Evolutionary conservation across 2,797 vertebrate species (phyloP).

Genomic region (Malacoraja senta): DNA sequence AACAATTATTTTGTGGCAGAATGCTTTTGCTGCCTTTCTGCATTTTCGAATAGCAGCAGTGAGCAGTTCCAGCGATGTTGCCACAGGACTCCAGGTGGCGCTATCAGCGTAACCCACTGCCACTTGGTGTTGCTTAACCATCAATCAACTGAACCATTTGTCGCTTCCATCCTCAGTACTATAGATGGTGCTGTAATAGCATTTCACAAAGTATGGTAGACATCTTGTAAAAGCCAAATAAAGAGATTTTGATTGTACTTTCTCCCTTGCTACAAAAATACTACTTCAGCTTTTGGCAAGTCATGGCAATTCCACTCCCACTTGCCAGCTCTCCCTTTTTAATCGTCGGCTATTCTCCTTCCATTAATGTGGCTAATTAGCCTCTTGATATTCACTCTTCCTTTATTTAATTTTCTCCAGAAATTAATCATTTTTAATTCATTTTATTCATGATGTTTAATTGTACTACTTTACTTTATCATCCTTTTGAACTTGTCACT

Average conservation of each 20-base stretch:
- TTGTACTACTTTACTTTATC: not conserved
- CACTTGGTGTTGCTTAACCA: not conserved
- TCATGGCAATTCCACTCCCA: not conserved
- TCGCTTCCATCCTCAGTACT: not conserved
- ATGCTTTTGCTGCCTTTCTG: not conserved
- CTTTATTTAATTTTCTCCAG: not conserved
- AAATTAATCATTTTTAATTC: not conserved
- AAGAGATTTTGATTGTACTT: not conserved
- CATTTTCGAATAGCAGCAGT: not conserved
- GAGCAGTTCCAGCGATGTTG: not conserved
- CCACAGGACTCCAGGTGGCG: not conserved
- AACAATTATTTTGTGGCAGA: not conserved
- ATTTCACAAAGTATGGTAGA: not conserved
- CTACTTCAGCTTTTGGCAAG: not conserved
- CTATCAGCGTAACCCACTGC: not conserved
- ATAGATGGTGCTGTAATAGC: not conserved
- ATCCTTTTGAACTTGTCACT: not conserved
- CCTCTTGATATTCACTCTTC: not conserved
- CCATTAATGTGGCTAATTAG: not conserved
- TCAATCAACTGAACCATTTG: not conserved
- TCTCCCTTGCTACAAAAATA: not conserved
- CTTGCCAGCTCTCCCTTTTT: not conserved
- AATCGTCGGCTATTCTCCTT: not conserved
- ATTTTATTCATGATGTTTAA: not conserved
- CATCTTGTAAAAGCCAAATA: not conserved